Conservation (phyloP, 35 echinoderm and acorn worm genomes). For the Ophioderma brevispina region DNA sequence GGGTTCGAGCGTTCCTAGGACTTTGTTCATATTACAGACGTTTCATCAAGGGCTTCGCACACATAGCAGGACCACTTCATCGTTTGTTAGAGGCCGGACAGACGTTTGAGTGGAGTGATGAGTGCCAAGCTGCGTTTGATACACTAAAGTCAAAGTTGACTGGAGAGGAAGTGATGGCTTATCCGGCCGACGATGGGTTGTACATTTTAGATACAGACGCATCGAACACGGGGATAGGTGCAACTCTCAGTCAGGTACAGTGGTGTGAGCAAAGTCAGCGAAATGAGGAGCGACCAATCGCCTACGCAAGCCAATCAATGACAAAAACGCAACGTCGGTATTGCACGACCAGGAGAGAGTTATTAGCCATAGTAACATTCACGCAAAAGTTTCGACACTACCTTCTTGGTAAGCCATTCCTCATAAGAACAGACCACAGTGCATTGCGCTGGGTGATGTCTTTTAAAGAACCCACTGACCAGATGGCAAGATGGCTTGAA, state of each 20-base stretch:
- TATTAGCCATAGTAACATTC: conserved; percentile 48
- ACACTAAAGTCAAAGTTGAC: conserved; percentile 9
- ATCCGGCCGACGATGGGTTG: not conserved
- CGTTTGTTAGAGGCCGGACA: conserved; percentile 33
- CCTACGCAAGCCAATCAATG: conserved; percentile 49
- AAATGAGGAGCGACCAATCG: conserved; percentile 47
- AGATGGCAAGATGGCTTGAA: conserved; percentile 71
- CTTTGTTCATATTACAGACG: conserved; percentile 48
- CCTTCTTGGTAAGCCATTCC: conserved; percentile 50
- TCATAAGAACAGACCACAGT: conserved; percentile 59
- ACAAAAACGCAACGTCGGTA: conserved; percentile 52
- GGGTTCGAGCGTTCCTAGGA: conserved; percentile 50
- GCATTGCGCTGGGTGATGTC: conserved; percentile 49
- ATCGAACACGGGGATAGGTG: conserved; percentile 44
- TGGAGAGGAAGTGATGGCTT: not conserved
- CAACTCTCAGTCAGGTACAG: conserved; percentile 48
- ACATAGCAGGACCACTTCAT: conserved; percentile 31
- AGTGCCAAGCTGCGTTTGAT: conserved; percentile 40
- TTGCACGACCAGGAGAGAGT: conserved; percentile 59
- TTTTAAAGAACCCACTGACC: conserved; percentile 58
- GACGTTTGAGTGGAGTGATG: conserved; percentile 28
- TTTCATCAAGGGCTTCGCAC: conserved; percentile 43
- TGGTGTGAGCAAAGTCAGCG: conserved; percentile 36
- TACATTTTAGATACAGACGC: conserved; percentile 83
- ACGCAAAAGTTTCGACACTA: conserved; percentile 55